phyloP scores from a whole-genome alignment of 30 jellyfish, hydroid and myxozoan genomes.

The Catostylus mosaicus region DNA sequence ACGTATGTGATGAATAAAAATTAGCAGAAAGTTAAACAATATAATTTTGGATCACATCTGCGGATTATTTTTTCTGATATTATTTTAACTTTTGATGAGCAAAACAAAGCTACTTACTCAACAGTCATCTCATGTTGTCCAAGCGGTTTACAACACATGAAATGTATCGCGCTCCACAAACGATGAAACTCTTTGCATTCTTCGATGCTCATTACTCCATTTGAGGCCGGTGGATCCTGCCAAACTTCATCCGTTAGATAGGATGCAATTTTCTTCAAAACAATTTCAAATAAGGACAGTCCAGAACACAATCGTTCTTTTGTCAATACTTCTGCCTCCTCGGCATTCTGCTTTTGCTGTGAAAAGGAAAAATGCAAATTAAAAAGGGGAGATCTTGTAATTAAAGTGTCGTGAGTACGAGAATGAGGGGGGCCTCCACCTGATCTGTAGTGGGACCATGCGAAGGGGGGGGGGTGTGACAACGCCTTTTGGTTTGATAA shows the following conservation, averaged over 20 bases:
- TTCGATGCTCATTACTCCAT: conserved; percentile 98
- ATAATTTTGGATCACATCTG: no score
- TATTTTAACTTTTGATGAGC: no score
- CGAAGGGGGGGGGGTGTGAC: no score
- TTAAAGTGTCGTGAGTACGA: no score
- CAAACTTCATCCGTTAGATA: conserved; percentile 89
- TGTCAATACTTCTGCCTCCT: conserved; percentile 93
- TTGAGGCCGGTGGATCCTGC: conserved; percentile 98
- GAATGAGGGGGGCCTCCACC: no score
- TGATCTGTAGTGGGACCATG: no score
- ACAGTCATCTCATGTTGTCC: conserved; percentile 96
- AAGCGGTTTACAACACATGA: conserved; percentile 97
- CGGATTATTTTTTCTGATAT: no score
- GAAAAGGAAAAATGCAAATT: neutral
- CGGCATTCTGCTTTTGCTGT: conserved; percentile 95
- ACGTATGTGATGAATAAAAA: no score
- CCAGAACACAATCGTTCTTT: conserved; percentile 98
- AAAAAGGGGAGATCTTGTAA: no score
- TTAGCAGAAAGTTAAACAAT: no score
- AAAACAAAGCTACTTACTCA: conserved; percentile 84
- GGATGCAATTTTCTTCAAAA: conserved; percentile 79
- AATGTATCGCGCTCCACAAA: conserved; percentile 98
- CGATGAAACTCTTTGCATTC: conserved; percentile 99
- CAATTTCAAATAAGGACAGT: conserved; percentile 90
- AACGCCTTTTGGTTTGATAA: no score